phyloP scores from a whole-genome alignment of 2,113 vertebrate species.

The Morone chrysops region DNA sequence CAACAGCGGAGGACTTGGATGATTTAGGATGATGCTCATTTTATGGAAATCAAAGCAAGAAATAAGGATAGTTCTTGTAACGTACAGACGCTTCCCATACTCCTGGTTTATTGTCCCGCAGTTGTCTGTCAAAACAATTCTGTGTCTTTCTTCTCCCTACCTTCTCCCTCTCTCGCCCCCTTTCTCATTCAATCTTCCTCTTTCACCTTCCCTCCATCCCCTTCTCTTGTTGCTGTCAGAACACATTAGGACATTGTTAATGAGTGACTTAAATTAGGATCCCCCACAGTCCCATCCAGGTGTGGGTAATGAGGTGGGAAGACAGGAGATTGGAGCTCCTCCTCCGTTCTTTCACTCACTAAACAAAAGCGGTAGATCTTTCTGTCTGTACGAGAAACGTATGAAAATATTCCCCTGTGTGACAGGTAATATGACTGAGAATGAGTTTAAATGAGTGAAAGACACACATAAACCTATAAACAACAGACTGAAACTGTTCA shows the following conservation, averaged over 20 bases:
- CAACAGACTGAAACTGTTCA: constrained; percentile 4
- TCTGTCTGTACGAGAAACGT: constrained; percentile 3
- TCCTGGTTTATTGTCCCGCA: constrained; percentile 24
- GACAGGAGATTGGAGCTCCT: constrained; percentile 63
- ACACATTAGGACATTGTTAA: constrained; percentile 77
- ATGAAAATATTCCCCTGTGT: constrained; percentile 7
- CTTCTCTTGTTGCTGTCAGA: constrained; percentile 77
- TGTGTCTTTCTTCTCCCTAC: neutral
- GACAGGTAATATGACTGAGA: constrained; percentile 2
- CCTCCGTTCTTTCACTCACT: constrained; percentile 46
- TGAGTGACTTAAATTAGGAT: constrained; percentile 81
- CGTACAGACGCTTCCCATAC: constrained; percentile 23
- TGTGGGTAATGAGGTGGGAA: constrained; percentile 79
- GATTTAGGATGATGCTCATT: constrained; percentile 84
- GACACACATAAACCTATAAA: constrained; percentile 25
- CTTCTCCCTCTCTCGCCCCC: constrained; percentile 6
- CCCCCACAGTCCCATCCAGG: constrained; percentile 73
- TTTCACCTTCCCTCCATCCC: constrained; percentile 60
- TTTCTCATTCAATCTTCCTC: constrained; percentile 44
- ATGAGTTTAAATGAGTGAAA: neutral
- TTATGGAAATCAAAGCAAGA: constrained; percentile 86
- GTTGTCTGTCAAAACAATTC: constrained; percentile 49
- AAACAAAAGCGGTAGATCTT: constrained; percentile 42
- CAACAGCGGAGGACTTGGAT: constrained; percentile 71
- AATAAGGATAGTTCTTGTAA: constrained; percentile 69